Evolutionary conservation across 2,113 vertebrate species (phyloP).

Genomic region (Mus musculus): GRCm39 chr2:115994001-115994500

Average conservation of each 20-base stretch:
- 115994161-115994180: background rate
- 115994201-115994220: background rate
- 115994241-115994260: background rate
- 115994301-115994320: no score
- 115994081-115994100: background rate
- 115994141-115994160: background rate
- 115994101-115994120: no score
- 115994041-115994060: background rate
- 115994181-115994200: no score
- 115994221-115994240: background rate
- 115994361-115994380: no score
- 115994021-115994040: background rate
- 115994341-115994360: background rate
- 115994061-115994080: background rate
- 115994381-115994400: background rate
- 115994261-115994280: background rate
- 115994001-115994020: background rate
- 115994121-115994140: background rate
- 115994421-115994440: background rate
- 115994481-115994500: background rate
- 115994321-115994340: background rate
- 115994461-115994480: background rate
- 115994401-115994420: background rate
- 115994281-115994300: background rate
- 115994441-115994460: background rate